Evolutionary conservation across 2,888 invertebrate genomes (phyloP), one percentile per base, ranked within the genome.

Genomic region (Halictus ligatus): DNA sequence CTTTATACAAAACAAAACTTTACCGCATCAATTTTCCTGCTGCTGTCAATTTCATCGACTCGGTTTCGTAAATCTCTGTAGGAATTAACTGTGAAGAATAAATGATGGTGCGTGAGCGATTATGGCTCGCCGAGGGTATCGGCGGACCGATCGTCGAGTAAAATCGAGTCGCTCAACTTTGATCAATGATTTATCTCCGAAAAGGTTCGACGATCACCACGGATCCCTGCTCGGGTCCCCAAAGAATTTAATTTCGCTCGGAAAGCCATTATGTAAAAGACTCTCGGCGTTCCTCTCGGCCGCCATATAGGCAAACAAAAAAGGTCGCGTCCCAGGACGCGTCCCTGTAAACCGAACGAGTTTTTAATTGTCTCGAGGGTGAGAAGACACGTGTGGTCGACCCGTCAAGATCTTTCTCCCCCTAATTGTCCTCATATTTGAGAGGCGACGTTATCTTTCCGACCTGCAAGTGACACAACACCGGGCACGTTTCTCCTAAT

Each of bases 291-390:
- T 64, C 75, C 85, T 76, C 71, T 54, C 54, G 48, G 54, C 35
- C 60, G 58, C 75, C 73, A 75, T 77, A 77, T 76, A 75, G 64
- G 69, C 75, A 54, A 76, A 75, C 60, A 76, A 83, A 75, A 87
- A 75, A 87, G 78, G 75, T 80, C 78, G 43, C 25, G 13, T 25
- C 60, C 48, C 54, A 21, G 75, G 29, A 67, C 64, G 50, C 86
- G 25, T 78, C 75, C 73, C 82, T 73, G 86, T 86, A 86, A 87
- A 86, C 76, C 72, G 78, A 87, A 87, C 83, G 75, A 76, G 80
- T 86, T 86, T 89, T 86, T 88, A 85, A 89, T 89, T 86, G 77
- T 89, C 75, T 80, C 78, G 12, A 82, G 84, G 80, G 82, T 86
- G 82, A 78, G 79, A 54, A 67, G 88, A 88, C 90, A 90, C 83